These are phyloP conservation scores for Psilanteris sp. DNA, from an alignment of 1,140 invertebrate genomes.

Conservation along the genomic window DNA sequence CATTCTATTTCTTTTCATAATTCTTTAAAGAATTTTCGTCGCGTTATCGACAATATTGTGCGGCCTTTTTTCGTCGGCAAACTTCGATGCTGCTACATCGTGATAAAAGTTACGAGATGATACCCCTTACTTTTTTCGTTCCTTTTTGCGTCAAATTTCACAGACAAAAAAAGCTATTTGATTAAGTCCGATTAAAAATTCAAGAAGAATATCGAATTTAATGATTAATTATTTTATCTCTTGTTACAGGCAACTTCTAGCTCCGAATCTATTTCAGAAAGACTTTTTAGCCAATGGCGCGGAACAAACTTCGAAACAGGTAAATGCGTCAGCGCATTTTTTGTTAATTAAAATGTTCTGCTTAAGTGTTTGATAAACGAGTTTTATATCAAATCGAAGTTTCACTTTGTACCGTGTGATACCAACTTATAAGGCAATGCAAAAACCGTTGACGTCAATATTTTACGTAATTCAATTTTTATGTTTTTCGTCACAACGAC, in stretches of 20 bases:
- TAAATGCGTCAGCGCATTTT: constrained; percentile 68
- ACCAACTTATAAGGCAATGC: constrained; percentile 4
- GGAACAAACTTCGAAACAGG: constrained; percentile 86
- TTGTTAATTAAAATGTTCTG: constrained; percentile 32
- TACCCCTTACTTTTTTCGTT: constrained; percentile 7
- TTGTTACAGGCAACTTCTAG: constrained; percentile 87
- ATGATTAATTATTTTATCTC: constrained; percentile 46
- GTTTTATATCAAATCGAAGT: constrained; percentile 15
- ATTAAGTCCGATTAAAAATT: constrained; percentile 22
- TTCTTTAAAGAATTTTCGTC: constrained; percentile 47
- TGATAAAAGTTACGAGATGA: constrained; percentile 54
- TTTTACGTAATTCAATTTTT: constrained; percentile 21
- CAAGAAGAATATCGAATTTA: constrained; percentile 29
- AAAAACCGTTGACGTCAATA: constrained; percentile 3
- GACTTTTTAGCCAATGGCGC: constrained; percentile 87
- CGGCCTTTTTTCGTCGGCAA: constrained; percentile 37
- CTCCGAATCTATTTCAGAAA: constrained; percentile 90
- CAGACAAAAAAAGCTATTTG: constrained; percentile 2
- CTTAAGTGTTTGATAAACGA: constrained; percentile 17
- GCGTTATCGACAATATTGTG: constrained; percentile 49
- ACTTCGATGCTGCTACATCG: constrained; percentile 38
- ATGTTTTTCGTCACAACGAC: background rate
- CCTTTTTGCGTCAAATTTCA: constrained; percentile 2
- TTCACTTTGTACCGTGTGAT: constrained; percentile 4
- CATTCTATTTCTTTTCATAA: constrained; percentile 54